These are phyloP conservation scores for Anhinga rufa DNA, from an alignment of 2,113 vertebrate genomes.

Conservation along the genomic window DNA sequence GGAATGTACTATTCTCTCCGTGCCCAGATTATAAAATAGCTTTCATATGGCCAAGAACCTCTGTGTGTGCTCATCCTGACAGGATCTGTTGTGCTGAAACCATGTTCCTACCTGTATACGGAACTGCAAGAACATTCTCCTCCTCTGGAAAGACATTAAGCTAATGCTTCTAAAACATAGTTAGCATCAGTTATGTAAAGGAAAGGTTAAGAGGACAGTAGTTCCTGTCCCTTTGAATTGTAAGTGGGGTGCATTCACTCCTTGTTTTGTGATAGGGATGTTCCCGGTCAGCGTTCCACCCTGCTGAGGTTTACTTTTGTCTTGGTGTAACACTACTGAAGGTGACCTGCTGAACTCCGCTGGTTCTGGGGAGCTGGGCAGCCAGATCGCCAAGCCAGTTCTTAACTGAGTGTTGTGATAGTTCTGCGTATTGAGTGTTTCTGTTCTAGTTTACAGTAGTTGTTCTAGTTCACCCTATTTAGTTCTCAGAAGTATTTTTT, in stretches of 20 bases:
- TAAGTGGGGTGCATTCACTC: not conserved
- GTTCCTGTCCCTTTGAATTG: not conserved
- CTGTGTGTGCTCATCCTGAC: not conserved
- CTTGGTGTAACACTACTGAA: not conserved
- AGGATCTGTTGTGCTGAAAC: not conserved
- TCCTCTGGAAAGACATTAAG: not conserved
- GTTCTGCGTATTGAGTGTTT: not conserved
- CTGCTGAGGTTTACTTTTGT: not conserved
- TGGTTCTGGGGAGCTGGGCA: not conserved
- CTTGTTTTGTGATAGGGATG: too few relatives aligned
- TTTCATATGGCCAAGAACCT: not conserved
- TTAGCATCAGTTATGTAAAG: not conserved
- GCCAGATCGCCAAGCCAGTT: not conserved
- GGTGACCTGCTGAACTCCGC: not conserved
- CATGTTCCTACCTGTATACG: not conserved
- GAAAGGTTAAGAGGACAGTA: not conserved
- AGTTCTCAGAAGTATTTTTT: not conserved
- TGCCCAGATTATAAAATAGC: not conserved
- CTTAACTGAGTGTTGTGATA: not conserved
- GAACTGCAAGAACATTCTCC: not conserved
- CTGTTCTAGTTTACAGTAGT: not conserved
- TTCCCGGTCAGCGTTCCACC: not conserved
- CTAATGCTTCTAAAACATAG: not conserved
- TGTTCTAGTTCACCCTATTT: not conserved
- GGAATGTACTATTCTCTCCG: not conserved